phyloP scores from a whole-genome alignment of 2,888 invertebrate species.

The Invenusta paracnida region DNA sequence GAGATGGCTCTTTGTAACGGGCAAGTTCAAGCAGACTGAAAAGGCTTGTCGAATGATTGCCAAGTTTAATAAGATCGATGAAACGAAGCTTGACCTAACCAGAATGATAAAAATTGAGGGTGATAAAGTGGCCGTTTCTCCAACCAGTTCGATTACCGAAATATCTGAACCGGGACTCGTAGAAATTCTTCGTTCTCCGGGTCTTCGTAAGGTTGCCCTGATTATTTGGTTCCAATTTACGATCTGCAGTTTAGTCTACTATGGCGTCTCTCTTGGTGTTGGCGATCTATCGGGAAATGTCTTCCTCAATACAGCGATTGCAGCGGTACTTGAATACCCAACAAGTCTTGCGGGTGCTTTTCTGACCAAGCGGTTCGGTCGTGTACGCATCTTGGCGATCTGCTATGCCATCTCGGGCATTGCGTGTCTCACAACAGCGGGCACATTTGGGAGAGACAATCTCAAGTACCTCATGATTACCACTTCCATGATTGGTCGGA shows the following conservation, averaged over 20 bases:
- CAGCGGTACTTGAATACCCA: not conserved
- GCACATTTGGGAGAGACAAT: not conserved
- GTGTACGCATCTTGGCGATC: not conserved
- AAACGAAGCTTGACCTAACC: not conserved
- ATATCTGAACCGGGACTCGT: not conserved
- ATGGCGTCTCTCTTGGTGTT: not conserved
- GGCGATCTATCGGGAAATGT: not conserved
- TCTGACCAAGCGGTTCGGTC: not conserved
- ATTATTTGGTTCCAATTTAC: constrained; percentile 18
- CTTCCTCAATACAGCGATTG: not conserved
- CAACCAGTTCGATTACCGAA: too few species aligned
- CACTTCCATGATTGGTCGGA: not conserved
- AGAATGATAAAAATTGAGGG: too few species aligned
- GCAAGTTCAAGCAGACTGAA: not conserved
- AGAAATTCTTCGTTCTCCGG: not conserved
- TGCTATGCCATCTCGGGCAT: not conserved
- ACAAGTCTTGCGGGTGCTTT: not conserved
- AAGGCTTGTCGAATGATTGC: not conserved
- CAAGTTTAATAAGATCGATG: not conserved
- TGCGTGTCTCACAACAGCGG: not conserved
- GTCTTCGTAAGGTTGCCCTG: not conserved
- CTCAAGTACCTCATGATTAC: not conserved
- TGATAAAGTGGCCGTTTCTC: not conserved
- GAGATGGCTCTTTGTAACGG: not conserved
- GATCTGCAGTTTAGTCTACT: not conserved